Conservation (phyloP, 2,113 vertebrate species). For the Sorex fumeus region DNA sequence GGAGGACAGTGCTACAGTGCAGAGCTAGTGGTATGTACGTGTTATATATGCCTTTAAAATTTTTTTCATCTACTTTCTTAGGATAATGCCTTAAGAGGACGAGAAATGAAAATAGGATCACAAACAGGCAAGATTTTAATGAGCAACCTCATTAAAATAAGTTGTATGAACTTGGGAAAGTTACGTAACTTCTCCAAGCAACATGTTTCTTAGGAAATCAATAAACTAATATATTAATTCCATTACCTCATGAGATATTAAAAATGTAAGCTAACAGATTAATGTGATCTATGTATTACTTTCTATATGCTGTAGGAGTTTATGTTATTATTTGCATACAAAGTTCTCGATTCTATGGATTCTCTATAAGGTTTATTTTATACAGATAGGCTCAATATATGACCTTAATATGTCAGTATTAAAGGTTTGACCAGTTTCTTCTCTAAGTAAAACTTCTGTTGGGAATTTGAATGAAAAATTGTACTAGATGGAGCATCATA, state of each 20-base stretch:
- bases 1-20: too few relatives aligned
- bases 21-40: too few relatives aligned
- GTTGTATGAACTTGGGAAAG: neutral
- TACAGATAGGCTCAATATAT: neutral
- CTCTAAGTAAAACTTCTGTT: neutral
- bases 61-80: too few relatives aligned
- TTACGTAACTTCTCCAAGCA: neutral
- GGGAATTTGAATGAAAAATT: neutral
- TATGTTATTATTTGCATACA: neutral
- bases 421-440: conserved; percentile 23
- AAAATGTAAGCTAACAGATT: neutral
- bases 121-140: too few relatives aligned
- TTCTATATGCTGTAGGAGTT: neutral
- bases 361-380: neutral
- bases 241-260: neutral
- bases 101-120: too few relatives aligned
- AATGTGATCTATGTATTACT: neutral
- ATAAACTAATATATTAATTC: neutral
- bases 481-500: conserved; percentile 3
- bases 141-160: neutral
- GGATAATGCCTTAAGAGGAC: too few relatives aligned
- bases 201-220: conserved; percentile 4
- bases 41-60: too few relatives aligned
- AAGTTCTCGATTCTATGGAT: neutral
- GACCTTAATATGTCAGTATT: neutral